These are phyloP conservation scores for Alcedo atthis DNA, from an alignment of 2,797 vertebrate species.

Conservation along the genomic window DNA sequence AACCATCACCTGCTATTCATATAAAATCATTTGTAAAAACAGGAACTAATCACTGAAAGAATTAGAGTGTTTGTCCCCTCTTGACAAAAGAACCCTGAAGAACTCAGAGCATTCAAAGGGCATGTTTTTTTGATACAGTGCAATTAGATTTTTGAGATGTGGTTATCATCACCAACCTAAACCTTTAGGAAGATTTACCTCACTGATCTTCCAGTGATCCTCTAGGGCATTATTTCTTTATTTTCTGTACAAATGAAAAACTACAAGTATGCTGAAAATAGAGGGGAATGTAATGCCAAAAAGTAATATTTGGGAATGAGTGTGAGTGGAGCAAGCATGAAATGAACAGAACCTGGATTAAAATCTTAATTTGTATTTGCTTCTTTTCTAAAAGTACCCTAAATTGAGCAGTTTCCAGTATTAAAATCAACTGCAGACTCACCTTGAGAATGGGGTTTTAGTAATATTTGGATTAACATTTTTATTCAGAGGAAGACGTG, in stretches of 20 bases:
- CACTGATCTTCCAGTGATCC: not conserved
- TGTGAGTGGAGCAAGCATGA: not conserved
- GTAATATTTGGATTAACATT: not conserved
- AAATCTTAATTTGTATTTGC: not conserved
- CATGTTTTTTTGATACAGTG: not conserved
- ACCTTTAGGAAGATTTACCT: not conserved
- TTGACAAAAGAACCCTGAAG: not conserved
- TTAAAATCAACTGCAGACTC: not conserved
- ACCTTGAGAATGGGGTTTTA: not conserved
- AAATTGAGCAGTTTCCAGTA: not conserved
- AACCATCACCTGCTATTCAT: not conserved
- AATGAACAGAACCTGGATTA: not conserved
- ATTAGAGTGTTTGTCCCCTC: not conserved
- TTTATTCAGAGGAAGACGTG: not conserved
- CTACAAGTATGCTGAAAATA: not conserved
- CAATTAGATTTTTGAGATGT: not conserved
- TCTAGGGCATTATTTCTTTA: not conserved
- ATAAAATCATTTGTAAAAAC: constrained; percentile 34
- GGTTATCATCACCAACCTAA: not conserved
- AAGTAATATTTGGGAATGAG: not conserved
- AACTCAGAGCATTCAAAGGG: not conserved
- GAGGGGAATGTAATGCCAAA: not conserved
- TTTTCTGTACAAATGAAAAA: not conserved
- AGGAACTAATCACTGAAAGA: not conserved
- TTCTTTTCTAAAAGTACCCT: not conserved